Evolutionary conservation across 2,888 invertebrate genomes (phyloP).

Genomic region (Coelopa pilipes): DNA sequence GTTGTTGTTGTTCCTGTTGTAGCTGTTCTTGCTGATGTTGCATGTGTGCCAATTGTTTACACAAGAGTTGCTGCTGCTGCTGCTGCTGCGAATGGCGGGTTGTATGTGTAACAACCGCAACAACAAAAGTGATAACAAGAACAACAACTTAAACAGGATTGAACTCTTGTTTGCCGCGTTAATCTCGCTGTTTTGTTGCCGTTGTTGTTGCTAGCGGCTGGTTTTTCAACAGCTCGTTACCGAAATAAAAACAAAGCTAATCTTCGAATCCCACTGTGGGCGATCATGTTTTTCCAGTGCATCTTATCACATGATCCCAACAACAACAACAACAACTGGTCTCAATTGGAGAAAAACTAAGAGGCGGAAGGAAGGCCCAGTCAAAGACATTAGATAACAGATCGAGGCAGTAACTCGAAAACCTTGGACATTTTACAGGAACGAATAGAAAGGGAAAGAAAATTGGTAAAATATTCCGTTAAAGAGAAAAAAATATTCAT

Average conservation of each 20-base stretch:
- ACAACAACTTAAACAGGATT: slow-evolving; percentile 21
- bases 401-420: not conserved
- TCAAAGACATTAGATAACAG: not conserved
- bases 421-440: not conserved
- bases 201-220: slow-evolving; percentile 11
- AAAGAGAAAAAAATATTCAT: not conserved
- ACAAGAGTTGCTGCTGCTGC: slow-evolving; percentile 24
- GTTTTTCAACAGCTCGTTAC: slow-evolving; percentile 34
- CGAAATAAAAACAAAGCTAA: slow-evolving; percentile 29
- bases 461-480: not conserved
- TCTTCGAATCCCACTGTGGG: slow-evolving; percentile 52
- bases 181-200: too few species aligned
- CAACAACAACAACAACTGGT: not conserved
- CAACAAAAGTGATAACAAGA: slow-evolving; percentile 7
- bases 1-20: slow-evolving; percentile 18
- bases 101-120: not conserved
- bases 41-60: slow-evolving; percentile 38
- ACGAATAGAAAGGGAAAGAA: not conserved
- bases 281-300: slow-evolving; percentile 57
- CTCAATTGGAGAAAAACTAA: not conserved
- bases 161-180: not conserved
- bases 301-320: not conserved
- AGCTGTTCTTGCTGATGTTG: slow-evolving; percentile 12
- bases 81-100: not conserved
- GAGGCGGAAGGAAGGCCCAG: too few species aligned